Evolutionary conservation across 2,888 invertebrate species (phyloP), one percentile per base, ranked within the genome.

Genomic region (Micoletzkya japonica): DNA sequence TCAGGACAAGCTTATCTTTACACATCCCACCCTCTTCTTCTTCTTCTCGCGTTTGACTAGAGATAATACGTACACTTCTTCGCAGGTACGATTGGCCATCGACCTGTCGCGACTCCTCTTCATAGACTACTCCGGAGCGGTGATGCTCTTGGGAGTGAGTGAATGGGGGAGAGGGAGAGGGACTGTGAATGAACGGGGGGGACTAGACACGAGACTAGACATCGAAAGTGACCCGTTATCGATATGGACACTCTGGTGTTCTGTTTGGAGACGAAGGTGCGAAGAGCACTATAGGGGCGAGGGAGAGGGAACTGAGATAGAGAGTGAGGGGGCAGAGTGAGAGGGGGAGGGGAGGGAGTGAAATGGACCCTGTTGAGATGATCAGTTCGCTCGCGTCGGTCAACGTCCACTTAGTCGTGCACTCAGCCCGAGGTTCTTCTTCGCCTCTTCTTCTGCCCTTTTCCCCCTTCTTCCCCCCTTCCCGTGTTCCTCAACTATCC

Each of bases 121-220:
- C 64, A 32, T 54, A n/a, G 64, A 66, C 54, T 66, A 66, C 64
- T 66, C 64, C 28, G 64, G 64, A 44, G 37, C 54, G 34, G 4
- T 10, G 7, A 20, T 54, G 24, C 54, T 66, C 7, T 54, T 66
- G 26, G 37, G 26, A 24, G 64, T 66, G 54, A 52, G 64, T 54
- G 54, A 36, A 54, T 6, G 39, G 37, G 26, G 7, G 37, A 26
- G 30, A 39, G 24, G 28, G 39, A 36, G n/a, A 36, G 32, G 30
- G 30, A 57, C 32, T n/a, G n/a, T n/a, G n/a, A n/a, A n/a, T n/a
- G n/a, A n/a, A n/a, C n/a, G n/a, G n/a, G n/a, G n/a, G n/a, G n/a
- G n/a, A n/a, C n/a, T n/a, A n/a, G n/a, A n/a, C n/a, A n/a, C n/a
- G n/a, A n/a, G n/a, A n/a, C n/a, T n/a, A n/a, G n/a, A n/a, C n/a